Base-by-base conservation (phyloP, 1,140 invertebrate genomes). In the Saccostrea cuccullata region DNA sequence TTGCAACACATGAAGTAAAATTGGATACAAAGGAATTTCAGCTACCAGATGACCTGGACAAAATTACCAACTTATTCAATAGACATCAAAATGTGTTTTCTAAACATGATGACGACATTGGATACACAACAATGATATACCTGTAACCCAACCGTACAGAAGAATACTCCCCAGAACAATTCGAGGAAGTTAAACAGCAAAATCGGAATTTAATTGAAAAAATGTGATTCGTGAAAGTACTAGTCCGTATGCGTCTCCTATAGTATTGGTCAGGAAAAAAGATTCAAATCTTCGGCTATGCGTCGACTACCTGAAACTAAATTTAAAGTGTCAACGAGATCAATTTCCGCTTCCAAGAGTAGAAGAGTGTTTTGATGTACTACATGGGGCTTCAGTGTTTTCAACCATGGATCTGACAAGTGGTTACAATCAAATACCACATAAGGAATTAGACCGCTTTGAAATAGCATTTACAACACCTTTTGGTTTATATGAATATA, bases 361-460 rank as follows among this genome's bases (percentile, higher is more conserved):
- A n/a, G n/a, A n/a, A n/a, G n/a, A n/a, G n/a, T n/a, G n/a, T n/a
- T n/a, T n/a, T n/a, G n/a, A 82, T 30, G n/a, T 23, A 87, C 84
- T 96, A 0, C 30, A 88, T 0, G 94, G 94, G 5, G 92, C 92
- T 13, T 93, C 86, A 17, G 92, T 94, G 47, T 96, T 96, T 88
- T 92, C 93, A 0, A 40, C 55, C 5, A 30, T 91, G 15, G 88
- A 91, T 84, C 84, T 92, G 55, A 85, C 55, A 9, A 4, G 26
- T 23, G 1, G 73, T 12, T 94, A 89, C 82, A 91, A 93, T 93
- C 95, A 95, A 88, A 88, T 95, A 5, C 56, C 58, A 40, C 40
- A 70, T 30, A 58, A 86, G 15, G 85, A 86, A 36, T 64, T 11
- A 56, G 88, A 86, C 30, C 82, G 36, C 15, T 55, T 88, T 4